Conservation (phyloP, 2,888 invertebrate species). For the Sminthurides aquaticus region DNA sequence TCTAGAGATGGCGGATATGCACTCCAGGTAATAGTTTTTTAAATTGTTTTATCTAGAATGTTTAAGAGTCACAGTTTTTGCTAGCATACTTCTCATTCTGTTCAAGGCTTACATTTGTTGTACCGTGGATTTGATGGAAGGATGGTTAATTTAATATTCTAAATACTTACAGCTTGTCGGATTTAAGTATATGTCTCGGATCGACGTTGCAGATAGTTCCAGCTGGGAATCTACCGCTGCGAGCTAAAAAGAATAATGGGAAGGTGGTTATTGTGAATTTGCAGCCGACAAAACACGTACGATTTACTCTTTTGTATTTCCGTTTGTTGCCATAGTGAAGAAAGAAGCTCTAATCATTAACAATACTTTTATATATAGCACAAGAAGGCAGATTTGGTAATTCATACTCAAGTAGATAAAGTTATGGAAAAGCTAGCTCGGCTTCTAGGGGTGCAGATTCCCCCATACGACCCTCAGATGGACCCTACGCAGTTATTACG, state of each 20-base stretch:
- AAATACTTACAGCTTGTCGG: constrained; percentile 65
- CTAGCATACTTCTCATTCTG: no score
- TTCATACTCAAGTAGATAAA: constrained; percentile 81
- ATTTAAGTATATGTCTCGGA: constrained; percentile 87
- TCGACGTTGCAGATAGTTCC: constrained; percentile 97
- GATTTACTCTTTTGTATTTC: no score
- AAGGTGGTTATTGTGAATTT: constrained; percentile 89
- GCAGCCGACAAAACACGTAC: constrained; percentile 94
- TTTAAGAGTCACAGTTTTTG: constrained; percentile 16
- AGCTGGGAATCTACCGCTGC: constrained; percentile 85
- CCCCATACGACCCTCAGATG: constrained; percentile 57
- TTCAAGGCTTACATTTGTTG: no score
- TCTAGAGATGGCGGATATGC: constrained; percentile 71
- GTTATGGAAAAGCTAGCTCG: constrained; percentile 68
- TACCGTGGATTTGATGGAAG: neutral
- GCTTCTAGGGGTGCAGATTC: constrained; percentile 64
- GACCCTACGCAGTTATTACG: constrained; percentile 60
- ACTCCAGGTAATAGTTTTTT: constrained; percentile 61
- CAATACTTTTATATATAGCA: constrained; percentile 66
- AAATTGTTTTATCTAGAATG: constrained; percentile 23
- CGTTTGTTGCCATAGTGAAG: no score
- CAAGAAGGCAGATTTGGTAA: constrained; percentile 79
- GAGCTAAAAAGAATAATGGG: constrained; percentile 75
- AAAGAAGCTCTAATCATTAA: no score
- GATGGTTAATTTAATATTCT: neutral